Conservation (phyloP, 2,113 vertebrate genomes). For the Capreolus pygargus region DNA sequence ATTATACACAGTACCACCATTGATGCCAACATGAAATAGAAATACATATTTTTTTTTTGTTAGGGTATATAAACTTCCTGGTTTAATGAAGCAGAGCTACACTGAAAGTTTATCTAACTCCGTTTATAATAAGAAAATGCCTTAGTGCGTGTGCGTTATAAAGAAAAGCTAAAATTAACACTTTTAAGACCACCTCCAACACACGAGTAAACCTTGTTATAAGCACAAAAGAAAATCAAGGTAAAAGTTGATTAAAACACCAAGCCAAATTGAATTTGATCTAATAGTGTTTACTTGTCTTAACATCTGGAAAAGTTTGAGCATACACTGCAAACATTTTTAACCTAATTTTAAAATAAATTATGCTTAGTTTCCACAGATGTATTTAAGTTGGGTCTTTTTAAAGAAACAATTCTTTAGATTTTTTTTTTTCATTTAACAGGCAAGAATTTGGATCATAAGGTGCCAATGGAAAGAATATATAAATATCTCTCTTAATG, state of each 20-base stretch:
- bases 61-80: constrained; percentile 66
- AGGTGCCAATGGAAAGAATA: constrained; percentile 41
- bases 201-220: constrained; percentile 48
- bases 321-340: constrained; percentile 67
- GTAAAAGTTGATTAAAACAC: constrained; percentile 67
- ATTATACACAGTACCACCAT: constrained; percentile 59
- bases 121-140: constrained; percentile 64
- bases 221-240: constrained; percentile 65
- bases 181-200: constrained; percentile 67
- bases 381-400: constrained; percentile 48
- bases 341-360: constrained; percentile 70
- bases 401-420: constrained; percentile 56
- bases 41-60: constrained; percentile 70
- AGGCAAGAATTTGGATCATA: constrained; percentile 47
- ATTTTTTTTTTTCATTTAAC: background rate
- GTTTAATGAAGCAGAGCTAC: constrained; percentile 61
- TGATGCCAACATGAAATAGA: constrained; percentile 59
- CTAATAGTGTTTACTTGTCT: constrained; percentile 71
- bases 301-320: constrained; percentile 78
- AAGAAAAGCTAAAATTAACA: constrained; percentile 75
- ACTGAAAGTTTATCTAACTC: constrained; percentile 64
- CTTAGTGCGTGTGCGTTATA: constrained; percentile 31
- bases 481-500: constrained; percentile 16
- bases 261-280: constrained; percentile 73
- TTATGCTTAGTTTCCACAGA: constrained; percentile 68